phyloP scores from a whole-genome alignment of 1,140 invertebrate genomes.

The Batillaria attramentaria region DNA sequence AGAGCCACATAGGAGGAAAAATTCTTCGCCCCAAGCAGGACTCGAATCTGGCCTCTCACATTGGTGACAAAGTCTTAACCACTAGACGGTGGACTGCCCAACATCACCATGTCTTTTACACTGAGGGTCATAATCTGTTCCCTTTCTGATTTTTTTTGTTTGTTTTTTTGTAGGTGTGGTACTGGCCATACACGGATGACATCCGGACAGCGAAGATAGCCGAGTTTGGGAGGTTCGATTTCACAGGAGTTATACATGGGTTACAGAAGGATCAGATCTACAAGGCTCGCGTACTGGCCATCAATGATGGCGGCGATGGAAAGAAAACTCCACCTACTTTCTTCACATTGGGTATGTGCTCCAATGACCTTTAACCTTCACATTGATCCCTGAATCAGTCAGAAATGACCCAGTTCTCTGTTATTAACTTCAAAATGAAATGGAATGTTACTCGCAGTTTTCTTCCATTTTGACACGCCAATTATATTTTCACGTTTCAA shows the following conservation, averaged over 20 bases:
- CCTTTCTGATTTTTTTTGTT: no score
- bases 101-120: no score
- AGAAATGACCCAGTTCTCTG: not conserved
- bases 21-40: no score
- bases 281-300: conserved; percentile 47
- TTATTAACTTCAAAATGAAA: not conserved
- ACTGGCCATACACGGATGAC: conserved; percentile 37
- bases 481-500: not conserved
- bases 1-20: no score
- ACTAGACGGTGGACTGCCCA: no score
- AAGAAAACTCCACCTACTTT: conserved; percentile 55
- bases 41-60: no score
- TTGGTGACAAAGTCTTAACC: no score
- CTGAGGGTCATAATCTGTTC: no score
- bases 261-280: conserved; percentile 51
- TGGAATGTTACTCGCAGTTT: not conserved
- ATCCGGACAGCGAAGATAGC: conserved; percentile 34
- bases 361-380: not conserved
- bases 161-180: conserved; percentile 33
- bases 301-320: conserved; percentile 52
- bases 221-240: conserved; percentile 38
- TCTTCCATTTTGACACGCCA: not conserved
- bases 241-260: conserved; percentile 44
- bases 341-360: conserved; percentile 52
- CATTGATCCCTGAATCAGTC: not conserved